Base-by-base conservation (phyloP, 2,888 invertebrate genomes). In the Lamellibrachia satsuma region DNA sequence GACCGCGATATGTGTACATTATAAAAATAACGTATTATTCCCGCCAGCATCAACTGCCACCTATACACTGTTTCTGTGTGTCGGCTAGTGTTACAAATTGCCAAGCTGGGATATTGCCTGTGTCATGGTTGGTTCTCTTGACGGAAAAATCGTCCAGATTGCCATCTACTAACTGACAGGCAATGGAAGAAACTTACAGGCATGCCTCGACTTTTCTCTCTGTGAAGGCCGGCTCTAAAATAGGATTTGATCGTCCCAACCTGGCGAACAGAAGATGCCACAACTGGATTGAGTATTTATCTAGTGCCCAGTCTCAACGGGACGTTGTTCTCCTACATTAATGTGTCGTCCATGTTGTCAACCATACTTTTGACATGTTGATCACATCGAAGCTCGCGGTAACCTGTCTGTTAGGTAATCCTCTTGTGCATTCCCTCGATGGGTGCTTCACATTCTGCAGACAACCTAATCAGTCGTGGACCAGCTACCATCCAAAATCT, bases 361-460 rank as follows among this genome's bases (percentile, higher is more conserved):
- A 91, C 91, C 39, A 91, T 11, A 52, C 22, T 7, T 52, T 27
- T 39, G 51, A 91, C 91, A 8, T 91, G 91, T 91, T n/a, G 11
- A n/a, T 91, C 52, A n/a, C 22, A 7, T 91, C 27, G 91, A 27
- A 51, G 7, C 91, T 91, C 27, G 52, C 27, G 91, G 39, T 91
- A 52, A 7, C 7, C 7, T 91, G 91, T 91, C 52, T 91, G 27
- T 52, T 27, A 7, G 39, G 22, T 91, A 11, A 11, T 91, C 39
- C 11, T 11, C 11, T 11, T 2, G 91, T 27, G 39, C 52, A 2
- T 91, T 22, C 51, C 39, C 22, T 52, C 91, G 8, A 91, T n/a
- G 7, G 92, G 52, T 92, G 4, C 27, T 91, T 92, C 92, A 91
- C 92, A 92, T 60, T 92, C 91, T 27, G 91, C 15, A 27, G 55